Conservation (phyloP, 2,888 invertebrate genomes). For the Hipparchia semele region DNA sequence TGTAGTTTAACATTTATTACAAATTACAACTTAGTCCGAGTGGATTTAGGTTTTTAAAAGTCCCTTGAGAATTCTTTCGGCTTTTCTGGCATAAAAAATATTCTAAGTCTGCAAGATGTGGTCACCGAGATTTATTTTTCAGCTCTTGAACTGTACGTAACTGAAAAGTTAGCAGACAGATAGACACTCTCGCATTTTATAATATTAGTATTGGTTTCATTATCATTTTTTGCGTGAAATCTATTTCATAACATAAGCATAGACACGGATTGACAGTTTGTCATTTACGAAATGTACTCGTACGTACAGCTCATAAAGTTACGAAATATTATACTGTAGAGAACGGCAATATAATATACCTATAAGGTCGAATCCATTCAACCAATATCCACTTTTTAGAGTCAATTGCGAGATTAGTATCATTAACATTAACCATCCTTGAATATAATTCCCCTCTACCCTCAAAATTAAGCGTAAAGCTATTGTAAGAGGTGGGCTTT, state of each 20-base stretch:
- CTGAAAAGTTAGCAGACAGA: neutral
- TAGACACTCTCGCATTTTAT: neutral
- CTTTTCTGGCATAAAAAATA: too few species aligned
- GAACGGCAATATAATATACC: neutral
- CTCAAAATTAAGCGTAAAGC: too few species aligned
- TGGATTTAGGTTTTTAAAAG: too few species aligned
- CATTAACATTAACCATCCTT: neutral
- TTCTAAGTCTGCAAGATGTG: too few species aligned
- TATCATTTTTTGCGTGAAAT: conserved; percentile 1
- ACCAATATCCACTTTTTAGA: conserved; percentile 1
- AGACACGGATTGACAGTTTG: conserved; percentile 1
- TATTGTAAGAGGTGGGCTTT: too few species aligned
- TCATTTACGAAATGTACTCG: conserved; percentile 9
- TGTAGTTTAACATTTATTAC: neutral
- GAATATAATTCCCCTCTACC: neutral
- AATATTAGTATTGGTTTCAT: neutral
- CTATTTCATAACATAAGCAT: conserved; percentile 1
- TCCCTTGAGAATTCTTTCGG: too few species aligned
- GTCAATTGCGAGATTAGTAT: neutral
- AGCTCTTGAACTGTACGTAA: too few species aligned
- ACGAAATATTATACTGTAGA: neutral
- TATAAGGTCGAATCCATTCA: neutral
- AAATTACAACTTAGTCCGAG: too few species aligned
- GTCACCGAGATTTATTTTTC: too few species aligned
- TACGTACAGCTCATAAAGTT: neutral